A percentile compares a stretch with the other conserved stretches of the same genome.
Evolutionary conservation across 2,888 invertebrate species (phyloP).

Genomic region (Drosophila kanekoi): DNA sequence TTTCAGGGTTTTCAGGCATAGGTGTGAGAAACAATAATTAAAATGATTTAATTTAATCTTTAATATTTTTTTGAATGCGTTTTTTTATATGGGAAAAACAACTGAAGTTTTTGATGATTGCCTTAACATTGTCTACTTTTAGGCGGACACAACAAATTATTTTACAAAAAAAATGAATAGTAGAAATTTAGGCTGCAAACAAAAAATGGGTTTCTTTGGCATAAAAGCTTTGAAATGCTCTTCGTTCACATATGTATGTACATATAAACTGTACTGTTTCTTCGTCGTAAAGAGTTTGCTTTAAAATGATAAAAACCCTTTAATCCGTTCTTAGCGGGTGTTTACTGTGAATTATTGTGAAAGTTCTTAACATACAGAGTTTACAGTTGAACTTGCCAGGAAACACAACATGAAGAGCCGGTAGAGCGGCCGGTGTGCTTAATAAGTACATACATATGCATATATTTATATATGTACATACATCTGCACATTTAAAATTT

Average conservation of each 20-base stretch:
- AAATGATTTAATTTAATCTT: too few relatives aligned
- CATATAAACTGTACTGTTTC: too few relatives aligned
- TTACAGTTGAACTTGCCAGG: slow-evolving; percentile 11
- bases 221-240: too few relatives aligned
- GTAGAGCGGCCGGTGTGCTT: slow-evolving; percentile 3
- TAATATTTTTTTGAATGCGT: too few relatives aligned
- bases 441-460: background rate
- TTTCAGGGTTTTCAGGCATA: too few relatives aligned
- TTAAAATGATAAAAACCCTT: too few relatives aligned
- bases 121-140: slow-evolving; percentile 6
- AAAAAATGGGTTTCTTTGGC: too few relatives aligned
- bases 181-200: background rate
- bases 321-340: too few relatives aligned
- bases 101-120: too few relatives aligned
- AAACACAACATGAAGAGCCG: slow-evolving; percentile 19
- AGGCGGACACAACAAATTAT: background rate
- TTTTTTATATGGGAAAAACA: too few relatives aligned
- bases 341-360: background rate
- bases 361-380: slow-evolving; percentile 12
- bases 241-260: too few relatives aligned
- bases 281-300: background rate
- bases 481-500: slow-evolving; percentile 1
- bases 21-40: background rate
- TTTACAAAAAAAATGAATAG: background rate
- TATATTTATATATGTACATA: slow-evolving; percentile 3